These are phyloP conservation scores for Rhombomys opimus DNA, from an alignment of 2,113 vertebrate genomes.

Conservation along the genomic window DNA sequence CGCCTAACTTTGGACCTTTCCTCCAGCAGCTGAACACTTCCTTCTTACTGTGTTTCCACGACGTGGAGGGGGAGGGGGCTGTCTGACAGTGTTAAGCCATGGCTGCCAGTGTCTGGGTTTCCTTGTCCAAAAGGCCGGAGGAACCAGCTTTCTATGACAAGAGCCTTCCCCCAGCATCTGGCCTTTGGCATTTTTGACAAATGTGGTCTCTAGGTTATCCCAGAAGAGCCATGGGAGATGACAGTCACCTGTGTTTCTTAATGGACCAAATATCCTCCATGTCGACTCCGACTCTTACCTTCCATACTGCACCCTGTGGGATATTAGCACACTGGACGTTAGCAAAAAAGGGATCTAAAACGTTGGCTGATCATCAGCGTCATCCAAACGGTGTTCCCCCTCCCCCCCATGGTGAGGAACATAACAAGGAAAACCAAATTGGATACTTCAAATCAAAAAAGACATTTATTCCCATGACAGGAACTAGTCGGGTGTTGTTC, in stretches of 20 bases:
- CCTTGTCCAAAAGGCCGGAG: background rate
- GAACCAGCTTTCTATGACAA: background rate
- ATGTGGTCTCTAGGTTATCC: background rate
- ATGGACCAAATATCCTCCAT: background rate
- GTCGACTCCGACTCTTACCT: background rate
- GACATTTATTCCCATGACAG: background rate
- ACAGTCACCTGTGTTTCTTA: background rate
- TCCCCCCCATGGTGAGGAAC: background rate
- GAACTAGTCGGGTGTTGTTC: no score
- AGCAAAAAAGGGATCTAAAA: background rate
- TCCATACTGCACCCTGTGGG: background rate
- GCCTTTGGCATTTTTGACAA: background rate
- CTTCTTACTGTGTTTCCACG: background rate
- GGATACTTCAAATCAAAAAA: background rate
- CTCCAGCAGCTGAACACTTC: background rate
- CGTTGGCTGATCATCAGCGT: background rate
- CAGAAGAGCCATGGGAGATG: background rate
- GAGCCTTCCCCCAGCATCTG: background rate
- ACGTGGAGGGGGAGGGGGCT: background rate
- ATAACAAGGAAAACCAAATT: background rate
- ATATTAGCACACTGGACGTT: background rate
- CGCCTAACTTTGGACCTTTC: background rate
- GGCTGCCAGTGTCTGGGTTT: background rate
- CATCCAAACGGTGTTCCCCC: background rate
- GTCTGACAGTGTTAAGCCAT: accelerated